These are phyloP conservation scores for Phylloscopus collybita DNA, from an alignment of 2,797 vertebrate species.

Conservation along the genomic window DNA sequence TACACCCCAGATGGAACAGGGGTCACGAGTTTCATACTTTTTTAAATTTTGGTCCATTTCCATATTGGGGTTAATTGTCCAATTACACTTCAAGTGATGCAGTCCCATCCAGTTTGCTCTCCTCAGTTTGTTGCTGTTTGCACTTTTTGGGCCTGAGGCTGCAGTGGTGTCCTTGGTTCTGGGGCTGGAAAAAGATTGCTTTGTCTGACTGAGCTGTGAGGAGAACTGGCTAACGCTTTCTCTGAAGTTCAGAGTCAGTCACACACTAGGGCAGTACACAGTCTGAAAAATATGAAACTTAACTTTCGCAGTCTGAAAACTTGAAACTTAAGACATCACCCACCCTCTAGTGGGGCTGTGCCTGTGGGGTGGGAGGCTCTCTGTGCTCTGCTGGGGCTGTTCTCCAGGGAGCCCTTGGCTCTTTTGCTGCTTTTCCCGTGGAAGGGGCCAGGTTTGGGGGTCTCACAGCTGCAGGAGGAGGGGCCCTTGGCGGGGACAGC, in stretches of 20 bases:
- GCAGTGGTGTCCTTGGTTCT: background rate
- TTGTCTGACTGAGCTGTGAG: background rate
- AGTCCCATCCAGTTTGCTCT: background rate
- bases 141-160: background rate
- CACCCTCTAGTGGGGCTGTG: background rate
- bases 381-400: background rate
- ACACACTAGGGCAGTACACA: background rate
- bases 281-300: background rate
- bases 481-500: background rate
- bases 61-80: background rate
- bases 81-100: background rate
- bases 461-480: background rate
- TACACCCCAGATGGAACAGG: background rate
- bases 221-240: background rate
- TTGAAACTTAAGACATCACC: background rate
- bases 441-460: background rate
- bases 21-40: background rate
- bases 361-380: background rate
- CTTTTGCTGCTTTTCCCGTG: background rate
- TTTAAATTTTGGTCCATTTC: background rate
- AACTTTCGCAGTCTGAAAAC: too few species aligned
- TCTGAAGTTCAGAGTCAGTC: background rate
- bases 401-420: background rate
- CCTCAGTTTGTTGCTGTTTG: background rate
- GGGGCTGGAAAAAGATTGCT: background rate